Evolutionary conservation across 1,140 invertebrate genomes (phyloP), one percentile per base, ranked within the genome.

Genomic region (Aleiodes sp.): DNA sequence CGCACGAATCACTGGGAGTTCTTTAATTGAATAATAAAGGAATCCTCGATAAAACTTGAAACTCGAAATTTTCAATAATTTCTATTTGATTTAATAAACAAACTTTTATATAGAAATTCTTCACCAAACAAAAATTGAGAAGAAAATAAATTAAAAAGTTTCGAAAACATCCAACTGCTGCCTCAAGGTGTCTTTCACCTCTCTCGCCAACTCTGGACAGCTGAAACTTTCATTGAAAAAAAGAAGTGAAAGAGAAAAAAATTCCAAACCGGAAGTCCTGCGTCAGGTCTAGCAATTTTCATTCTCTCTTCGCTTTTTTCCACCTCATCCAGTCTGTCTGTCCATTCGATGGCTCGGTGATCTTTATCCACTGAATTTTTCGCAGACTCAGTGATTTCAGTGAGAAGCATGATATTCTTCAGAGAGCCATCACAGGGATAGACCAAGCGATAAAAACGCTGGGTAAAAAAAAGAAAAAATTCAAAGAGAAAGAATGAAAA

Each of bases 321-420:
- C 28, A 56, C 46, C 33, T 65, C 19, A 31, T 16, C 10, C 24
- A 41, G 9, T 43, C n/a, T 43, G 28, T 65, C 4, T 24, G n/a
- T 59, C 21, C n/a, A 19, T 35, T 67, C 52, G n/a, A 16, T 2
- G 61, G 21, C n/a, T 31, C 12, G 14, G 52, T 24, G 52, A 56
- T 56, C 21, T 66, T 59, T 59, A 33, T 35, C 43, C 46, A 33
- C 29, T 24, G 24, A 59, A 60, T 61, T 68, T 68, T 68, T 60
- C 56, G 65, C 24, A 4, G 57, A 68, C 33, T 68, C 57, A 59
- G 65, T 37, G 16, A 28, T 66, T 66, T 57, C 28, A 1, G 12
- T n/a, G n/a, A n/a, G n/a, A n/a, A n/a, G 46, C n/a, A 66, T 35
- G 41, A 67, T 67, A 67, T 67, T 56, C 52, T 35, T 19, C 10